Conservation (phyloP, 2,888 invertebrate genomes). For the Parapristionchus giblindavisi region DNA sequence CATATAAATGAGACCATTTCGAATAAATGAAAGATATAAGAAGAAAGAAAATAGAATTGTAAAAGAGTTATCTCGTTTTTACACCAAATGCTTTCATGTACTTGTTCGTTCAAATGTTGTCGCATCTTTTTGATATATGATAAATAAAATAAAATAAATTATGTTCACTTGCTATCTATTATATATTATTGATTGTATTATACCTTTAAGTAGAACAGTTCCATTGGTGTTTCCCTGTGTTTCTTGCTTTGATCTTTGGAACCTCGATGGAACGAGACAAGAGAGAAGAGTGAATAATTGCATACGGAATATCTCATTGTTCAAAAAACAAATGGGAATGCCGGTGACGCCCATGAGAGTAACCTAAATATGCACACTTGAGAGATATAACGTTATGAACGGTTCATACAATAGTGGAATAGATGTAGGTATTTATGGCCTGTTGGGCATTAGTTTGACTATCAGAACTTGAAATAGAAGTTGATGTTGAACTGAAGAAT, state of each 20-base stretch:
- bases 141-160: not conserved
- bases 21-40: too few relatives aligned
- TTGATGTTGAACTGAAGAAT: too few relatives aligned
- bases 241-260: not conserved
- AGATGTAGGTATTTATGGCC: slow-evolving; percentile 23
- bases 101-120: too few relatives aligned
- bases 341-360: slow-evolving; percentile 30
- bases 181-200: too few relatives aligned
- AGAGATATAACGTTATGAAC: too few relatives aligned
- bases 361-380: too few relatives aligned
- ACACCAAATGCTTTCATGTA: too few relatives aligned
- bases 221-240: not conserved
- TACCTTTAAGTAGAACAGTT: slow-evolving; percentile 16
- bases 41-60: too few relatives aligned
- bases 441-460: not conserved
- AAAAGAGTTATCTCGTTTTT: too few relatives aligned
- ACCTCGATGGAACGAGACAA: slow-evolving; percentile 6
- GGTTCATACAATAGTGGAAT: slow-evolving; percentile 33
- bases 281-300: slow-evolving; percentile 20
- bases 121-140: too few relatives aligned
- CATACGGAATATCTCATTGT: slow-evolving; percentile 36
- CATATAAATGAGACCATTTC: too few relatives aligned
- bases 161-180: too few relatives aligned
- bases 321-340: slow-evolving; percentile 36
- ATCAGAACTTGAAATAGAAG: not conserved